Evolutionary conservation across 2,888 invertebrate species (phyloP).

Genomic region (Chydorus sphaericus): DNA sequence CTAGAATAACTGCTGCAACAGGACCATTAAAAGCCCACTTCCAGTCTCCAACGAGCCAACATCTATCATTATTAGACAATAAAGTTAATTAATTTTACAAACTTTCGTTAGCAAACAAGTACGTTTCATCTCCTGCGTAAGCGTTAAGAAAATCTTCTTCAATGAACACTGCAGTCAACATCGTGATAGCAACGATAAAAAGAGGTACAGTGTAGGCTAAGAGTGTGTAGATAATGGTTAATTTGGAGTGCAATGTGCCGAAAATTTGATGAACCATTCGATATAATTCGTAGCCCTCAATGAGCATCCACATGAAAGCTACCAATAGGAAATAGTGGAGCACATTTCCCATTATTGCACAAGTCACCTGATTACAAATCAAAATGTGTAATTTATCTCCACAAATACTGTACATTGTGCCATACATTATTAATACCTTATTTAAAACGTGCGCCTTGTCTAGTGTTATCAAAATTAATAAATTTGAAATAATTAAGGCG

Average conservation of each 20-base stretch:
- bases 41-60: slow-evolving; percentile 23
- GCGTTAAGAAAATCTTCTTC: slow-evolving; percentile 16
- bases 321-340: slow-evolving; percentile 34
- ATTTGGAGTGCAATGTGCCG: slow-evolving; percentile 27
- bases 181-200: slow-evolving; percentile 17
- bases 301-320: slow-evolving; percentile 37
- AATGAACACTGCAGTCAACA: slow-evolving; percentile 12
- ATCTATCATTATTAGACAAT: slow-evolving; percentile 18
- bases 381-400: too few relatives aligned
- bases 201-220: slow-evolving; percentile 30
- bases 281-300: slow-evolving; percentile 37
- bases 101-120: too few relatives aligned
- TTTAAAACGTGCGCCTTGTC: slow-evolving; percentile 17
- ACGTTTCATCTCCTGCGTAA: slow-evolving; percentile 21
- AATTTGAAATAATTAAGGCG: slow-evolving; percentile 35
- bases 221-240: slow-evolving; percentile 30
- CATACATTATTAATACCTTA: slow-evolving; percentile 18
- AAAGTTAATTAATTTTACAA: neutral
- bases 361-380: too few relatives aligned
- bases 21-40: slow-evolving; percentile 23
- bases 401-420: too few relatives aligned
- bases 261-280: slow-evolving; percentile 35
- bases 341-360: slow-evolving; percentile 30
- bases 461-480: slow-evolving; percentile 31
- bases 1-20: slow-evolving; percentile 20